phyloP scores from a whole-genome alignment of 2,888 invertebrate genomes.

The Clitarchus hookeri region DNA sequence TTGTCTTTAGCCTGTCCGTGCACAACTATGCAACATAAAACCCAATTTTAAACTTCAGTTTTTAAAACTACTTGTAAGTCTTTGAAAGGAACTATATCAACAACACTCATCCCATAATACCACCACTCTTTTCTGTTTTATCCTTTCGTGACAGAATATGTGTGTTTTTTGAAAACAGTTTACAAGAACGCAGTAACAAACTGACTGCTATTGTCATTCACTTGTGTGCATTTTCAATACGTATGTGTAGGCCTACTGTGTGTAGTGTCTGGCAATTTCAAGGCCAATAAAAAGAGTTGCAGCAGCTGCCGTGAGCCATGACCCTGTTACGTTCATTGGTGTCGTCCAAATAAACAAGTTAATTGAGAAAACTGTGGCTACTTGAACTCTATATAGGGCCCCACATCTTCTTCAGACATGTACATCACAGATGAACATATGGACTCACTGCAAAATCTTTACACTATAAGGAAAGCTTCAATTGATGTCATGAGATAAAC shows the following conservation, averaged over 20 bases:
- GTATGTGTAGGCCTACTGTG: background rate
- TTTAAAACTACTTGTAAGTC: too few species aligned
- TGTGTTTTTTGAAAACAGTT: too few species aligned
- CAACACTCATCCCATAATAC: too few species aligned
- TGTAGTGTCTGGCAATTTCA: background rate
- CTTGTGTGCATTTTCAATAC: background rate
- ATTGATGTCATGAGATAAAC: too few species aligned
- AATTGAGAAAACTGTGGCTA: background rate
- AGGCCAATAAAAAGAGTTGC: background rate
- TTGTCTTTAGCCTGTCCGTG: too few species aligned
- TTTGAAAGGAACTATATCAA: too few species aligned
- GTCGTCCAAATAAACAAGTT: background rate
- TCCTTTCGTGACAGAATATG: too few species aligned
- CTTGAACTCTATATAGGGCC: background rate
- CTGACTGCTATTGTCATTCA: background rate
- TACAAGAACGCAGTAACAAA: too few species aligned
- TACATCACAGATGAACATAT: background rate
- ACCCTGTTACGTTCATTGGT: background rate
- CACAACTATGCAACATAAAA: too few species aligned
- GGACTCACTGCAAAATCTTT: background rate
- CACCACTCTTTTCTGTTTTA: too few species aligned
- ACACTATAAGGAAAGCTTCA: too few species aligned
- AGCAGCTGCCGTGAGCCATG: background rate
- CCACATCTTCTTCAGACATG: background rate
- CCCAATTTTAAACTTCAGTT: too few species aligned